These are phyloP conservation scores for Mus minutoides DNA, from an alignment of 2,797 vertebrate genomes.

Conservation along the genomic window DNA sequence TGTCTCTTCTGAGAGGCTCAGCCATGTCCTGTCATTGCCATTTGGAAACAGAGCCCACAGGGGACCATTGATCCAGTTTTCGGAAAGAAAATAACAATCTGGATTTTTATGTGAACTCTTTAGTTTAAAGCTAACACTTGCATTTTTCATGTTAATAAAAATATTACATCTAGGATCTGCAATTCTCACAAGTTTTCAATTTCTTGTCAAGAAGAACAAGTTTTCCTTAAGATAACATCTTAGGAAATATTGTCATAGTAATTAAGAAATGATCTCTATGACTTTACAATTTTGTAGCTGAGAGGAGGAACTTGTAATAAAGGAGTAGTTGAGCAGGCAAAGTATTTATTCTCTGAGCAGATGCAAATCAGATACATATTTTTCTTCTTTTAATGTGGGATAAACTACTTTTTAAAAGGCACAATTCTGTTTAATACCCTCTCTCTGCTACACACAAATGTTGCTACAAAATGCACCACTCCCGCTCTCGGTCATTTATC, in stretches of 20 bases:
- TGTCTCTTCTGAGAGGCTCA: neutral
- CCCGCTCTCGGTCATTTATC: fast-evolving
- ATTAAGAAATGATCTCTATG: neutral
- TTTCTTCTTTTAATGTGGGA: neutral
- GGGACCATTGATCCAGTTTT: constrained; percentile 18
- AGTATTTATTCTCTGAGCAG: neutral
- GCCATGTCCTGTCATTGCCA: neutral
- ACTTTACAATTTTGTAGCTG: neutral
- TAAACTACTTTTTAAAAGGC: neutral
- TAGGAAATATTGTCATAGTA: neutral
- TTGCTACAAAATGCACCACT: neutral
- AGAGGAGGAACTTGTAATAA: neutral
- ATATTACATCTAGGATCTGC: neutral
- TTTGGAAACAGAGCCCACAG: neutral
- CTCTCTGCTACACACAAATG: neutral
- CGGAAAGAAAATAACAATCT: neutral
- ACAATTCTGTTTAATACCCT: neutral
- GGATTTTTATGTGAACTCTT: neutral
- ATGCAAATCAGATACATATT: neutral
- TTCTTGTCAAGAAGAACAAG: neutral
- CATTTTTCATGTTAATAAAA: constrained; percentile 17
- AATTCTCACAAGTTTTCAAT: neutral
- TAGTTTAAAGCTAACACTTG: neutral
- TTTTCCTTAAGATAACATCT: constrained; percentile 12
- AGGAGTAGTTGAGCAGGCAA: neutral